Evolutionary conservation across 2,888 invertebrate species (phyloP).

Genomic region (Eurois occulta): DNA sequence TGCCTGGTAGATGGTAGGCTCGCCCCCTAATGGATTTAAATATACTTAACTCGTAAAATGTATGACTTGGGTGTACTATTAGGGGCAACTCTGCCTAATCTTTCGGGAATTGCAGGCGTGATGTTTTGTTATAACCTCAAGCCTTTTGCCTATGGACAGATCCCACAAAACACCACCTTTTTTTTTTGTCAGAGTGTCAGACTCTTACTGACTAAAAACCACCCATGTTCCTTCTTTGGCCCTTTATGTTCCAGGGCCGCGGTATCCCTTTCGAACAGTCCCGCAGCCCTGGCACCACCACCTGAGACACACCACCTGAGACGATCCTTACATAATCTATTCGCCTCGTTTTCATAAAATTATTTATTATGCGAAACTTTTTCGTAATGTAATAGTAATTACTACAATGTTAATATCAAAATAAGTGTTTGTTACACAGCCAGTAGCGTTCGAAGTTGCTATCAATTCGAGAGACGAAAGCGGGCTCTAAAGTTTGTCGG

Average conservation of each 20-base stretch:
- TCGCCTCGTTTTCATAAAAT: not conserved
- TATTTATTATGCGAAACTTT: not conserved
- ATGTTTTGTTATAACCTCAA: not conserved
- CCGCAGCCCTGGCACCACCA: too few relatives aligned
- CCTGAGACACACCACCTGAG: too few relatives aligned
- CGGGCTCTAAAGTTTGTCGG: constrained; percentile 60
- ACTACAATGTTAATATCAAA: not conserved
- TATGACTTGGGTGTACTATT: not conserved
- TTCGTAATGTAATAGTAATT: not conserved
- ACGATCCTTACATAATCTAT: not conserved
- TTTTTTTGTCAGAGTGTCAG: too few relatives aligned
- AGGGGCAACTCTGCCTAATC: not conserved
- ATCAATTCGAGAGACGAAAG: constrained; percentile 41
- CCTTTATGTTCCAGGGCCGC: too few relatives aligned
- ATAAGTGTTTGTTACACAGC: constrained; percentile 17
- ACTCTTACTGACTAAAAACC: too few relatives aligned
- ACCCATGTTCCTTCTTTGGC: too few relatives aligned
- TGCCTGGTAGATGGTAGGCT: not conserved
- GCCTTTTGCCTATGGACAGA: not conserved
- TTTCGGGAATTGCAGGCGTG: too few relatives aligned
- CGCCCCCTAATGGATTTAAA: not conserved
- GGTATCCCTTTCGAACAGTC: too few relatives aligned
- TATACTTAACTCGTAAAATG: not conserved
- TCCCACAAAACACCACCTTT: not conserved
- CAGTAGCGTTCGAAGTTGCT: constrained; percentile 38